These are phyloP conservation scores for Drosophila melanica DNA, from an alignment of 1,140 invertebrate genomes.

Conservation along the genomic window DNA sequence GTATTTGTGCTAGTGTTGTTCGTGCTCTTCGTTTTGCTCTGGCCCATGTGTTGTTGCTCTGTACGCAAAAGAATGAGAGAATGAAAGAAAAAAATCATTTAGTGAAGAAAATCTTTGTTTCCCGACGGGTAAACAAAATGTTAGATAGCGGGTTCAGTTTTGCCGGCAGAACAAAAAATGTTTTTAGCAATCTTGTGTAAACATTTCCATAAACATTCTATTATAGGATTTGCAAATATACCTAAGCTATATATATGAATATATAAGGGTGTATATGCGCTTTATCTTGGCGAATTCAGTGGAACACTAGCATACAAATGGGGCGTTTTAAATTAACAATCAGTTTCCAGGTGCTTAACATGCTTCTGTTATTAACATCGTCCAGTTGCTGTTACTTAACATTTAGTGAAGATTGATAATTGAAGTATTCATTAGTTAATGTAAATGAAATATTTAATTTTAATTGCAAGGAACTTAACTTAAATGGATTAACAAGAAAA, in stretches of 20 bases:
- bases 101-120: slow-evolving; percentile 12
- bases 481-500: no score
- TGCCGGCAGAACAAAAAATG: neutral
- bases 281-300: slow-evolving; percentile 9
- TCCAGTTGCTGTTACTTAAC: no score
- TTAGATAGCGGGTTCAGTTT: slow-evolving; percentile 7
- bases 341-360: neutral
- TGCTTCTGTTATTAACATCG: neutral
- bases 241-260: neutral
- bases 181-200: slow-evolving; percentile 32
- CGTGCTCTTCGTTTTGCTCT: neutral
- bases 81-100: neutral
- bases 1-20: neutral
- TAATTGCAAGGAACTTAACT: no score
- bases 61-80: slow-evolving; percentile 43
- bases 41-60: slow-evolving; percentile 51
- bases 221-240: slow-evolving; percentile 2
- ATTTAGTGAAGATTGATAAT: no score
- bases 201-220: slow-evolving; percentile 15
- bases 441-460: no score
- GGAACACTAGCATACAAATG: neutral
- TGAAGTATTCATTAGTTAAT: no score
- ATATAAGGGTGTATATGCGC: neutral
- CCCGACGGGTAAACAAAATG: neutral
- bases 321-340: neutral